Conservation (phyloP, 1,140 invertebrate species). For the Linepithema humile region DNA sequence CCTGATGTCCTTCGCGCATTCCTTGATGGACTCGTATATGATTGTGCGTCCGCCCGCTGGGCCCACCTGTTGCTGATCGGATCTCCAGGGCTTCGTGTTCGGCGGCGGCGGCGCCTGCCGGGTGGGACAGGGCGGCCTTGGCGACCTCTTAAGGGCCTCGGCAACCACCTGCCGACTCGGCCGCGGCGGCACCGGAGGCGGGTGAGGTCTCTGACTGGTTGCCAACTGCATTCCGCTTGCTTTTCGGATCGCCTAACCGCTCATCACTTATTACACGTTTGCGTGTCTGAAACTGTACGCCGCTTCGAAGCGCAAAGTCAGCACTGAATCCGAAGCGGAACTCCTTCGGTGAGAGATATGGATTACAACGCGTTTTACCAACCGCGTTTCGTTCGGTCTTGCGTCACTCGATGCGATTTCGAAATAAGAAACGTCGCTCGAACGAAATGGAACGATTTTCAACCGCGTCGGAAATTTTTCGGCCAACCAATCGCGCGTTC, state of each 20-base stretch:
- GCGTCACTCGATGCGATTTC: too few species aligned
- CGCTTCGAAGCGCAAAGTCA: neutral
- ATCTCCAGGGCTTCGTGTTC: slow-evolving; percentile 82
- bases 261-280: slow-evolving; percentile 8
- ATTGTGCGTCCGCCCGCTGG: slow-evolving; percentile 67
- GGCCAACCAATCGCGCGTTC: neutral
- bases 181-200: slow-evolving; percentile 90
- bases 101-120: slow-evolving; percentile 83
- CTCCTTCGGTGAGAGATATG: neutral
- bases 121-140: slow-evolving; percentile 84
- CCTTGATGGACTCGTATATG: slow-evolving; percentile 71
- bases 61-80: slow-evolving; percentile 73
- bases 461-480: neutral
- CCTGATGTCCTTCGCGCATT: slow-evolving; percentile 35
- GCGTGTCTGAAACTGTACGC: neutral
- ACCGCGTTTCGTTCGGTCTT: too few species aligned
- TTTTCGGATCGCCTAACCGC: slow-evolving; percentile 8
- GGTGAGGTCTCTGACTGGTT: slow-evolving; percentile 83
- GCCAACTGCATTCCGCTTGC: slow-evolving; percentile 80
- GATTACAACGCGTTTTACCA: too few species aligned
- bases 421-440: neutral
- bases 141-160: slow-evolving; percentile 88
- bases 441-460: neutral
- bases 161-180: slow-evolving; percentile 89
- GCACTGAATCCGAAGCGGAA: neutral